Percentiles rank a stretch among this genome's conserved stretches.
These are phyloP conservation scores for Scaeva pyrastri DNA, from an alignment of 2,888 invertebrate species.

Conservation along the genomic window DNA sequence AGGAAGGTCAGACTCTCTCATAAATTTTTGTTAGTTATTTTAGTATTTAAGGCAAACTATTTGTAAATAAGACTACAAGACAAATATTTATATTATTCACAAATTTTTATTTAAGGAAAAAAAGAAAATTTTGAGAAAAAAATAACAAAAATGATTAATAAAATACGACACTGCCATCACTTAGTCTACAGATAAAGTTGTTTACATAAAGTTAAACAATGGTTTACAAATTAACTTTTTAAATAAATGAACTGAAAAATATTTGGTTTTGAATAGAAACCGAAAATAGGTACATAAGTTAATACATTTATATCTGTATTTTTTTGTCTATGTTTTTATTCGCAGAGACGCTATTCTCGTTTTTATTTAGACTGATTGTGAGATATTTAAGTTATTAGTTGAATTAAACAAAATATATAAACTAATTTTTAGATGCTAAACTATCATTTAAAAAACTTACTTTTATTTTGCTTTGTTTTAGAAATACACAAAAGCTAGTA, in stretches of 20 bases:
- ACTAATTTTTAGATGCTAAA: not conserved
- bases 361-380: constrained; percentile 56
- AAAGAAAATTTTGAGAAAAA: not conserved
- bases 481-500: not conserved
- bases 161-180: constrained; percentile 67
- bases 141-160: constrained; percentile 14
- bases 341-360: not conserved
- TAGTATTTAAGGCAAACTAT: constrained; percentile 47
- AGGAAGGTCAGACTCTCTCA: constrained; percentile 77
- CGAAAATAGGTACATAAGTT: no score
- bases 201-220: constrained; percentile 17
- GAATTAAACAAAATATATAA: constrained; percentile 2
- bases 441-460: not conserved
- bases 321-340: constrained; percentile 3
- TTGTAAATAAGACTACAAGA: constrained; percentile 65
- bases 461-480: constrained; percentile 17
- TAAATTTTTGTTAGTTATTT: constrained; percentile 59
- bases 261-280: no score
- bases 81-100: constrained; percentile 65
- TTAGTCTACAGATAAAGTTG: constrained; percentile 15
- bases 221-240: constrained; percentile 20
- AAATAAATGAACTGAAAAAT: not conserved
- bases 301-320: no score
- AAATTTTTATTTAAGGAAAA: constrained; percentile 40
- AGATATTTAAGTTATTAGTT: constrained; percentile 45